Evolutionary conservation across 2,888 invertebrate genomes (phyloP).

Genomic region (Eustalomyia histrio): DNA sequence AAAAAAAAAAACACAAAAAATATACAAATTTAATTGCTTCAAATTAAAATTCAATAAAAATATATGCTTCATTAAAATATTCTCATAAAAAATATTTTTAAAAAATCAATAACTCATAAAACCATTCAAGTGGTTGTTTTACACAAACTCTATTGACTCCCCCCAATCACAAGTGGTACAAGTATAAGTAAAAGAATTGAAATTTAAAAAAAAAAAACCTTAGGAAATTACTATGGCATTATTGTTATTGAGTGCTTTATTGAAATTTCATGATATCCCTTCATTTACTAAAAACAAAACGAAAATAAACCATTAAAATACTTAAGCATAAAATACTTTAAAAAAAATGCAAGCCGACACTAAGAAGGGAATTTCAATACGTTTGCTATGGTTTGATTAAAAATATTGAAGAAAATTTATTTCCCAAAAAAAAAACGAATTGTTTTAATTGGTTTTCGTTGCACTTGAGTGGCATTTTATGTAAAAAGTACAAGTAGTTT

Average conservation of each 20-base stretch:
- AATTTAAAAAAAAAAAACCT: background rate
- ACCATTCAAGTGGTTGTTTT: constrained; percentile 42
- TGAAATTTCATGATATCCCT: constrained; percentile 37
- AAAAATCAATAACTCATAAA: constrained; percentile 49
- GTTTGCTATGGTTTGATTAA: constrained; percentile 29
- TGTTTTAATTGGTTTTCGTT: constrained; percentile 64
- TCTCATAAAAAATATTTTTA: constrained; percentile 13
- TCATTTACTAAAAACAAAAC: constrained; percentile 23
- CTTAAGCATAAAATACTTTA: constrained; percentile 53
- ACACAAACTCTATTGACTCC: constrained; percentile 19
- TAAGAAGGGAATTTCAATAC: constrained; percentile 22
- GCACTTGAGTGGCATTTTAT: constrained; percentile 63
- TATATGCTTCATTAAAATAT: constrained; percentile 22
- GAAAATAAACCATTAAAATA: constrained; percentile 48
- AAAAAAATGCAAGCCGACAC: constrained; percentile 33
- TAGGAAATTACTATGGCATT: constrained; percentile 17
- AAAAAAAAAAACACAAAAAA: constrained; percentile 5
- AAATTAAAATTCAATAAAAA: constrained; percentile 43
- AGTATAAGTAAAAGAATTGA: constrained; percentile 1
- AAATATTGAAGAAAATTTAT: constrained; percentile 6
- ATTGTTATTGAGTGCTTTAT: constrained; percentile 39
- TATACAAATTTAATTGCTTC: constrained; percentile 43
- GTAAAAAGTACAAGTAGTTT: constrained; percentile 16
- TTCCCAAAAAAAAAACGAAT: constrained; percentile 32
- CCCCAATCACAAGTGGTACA: background rate